A percentile compares a stretch with the other conserved stretches of the same genome.
Evolutionary conservation across 2,888 invertebrate species (phyloP).

Genomic region (Malthinus seriepunctatus): DNA sequence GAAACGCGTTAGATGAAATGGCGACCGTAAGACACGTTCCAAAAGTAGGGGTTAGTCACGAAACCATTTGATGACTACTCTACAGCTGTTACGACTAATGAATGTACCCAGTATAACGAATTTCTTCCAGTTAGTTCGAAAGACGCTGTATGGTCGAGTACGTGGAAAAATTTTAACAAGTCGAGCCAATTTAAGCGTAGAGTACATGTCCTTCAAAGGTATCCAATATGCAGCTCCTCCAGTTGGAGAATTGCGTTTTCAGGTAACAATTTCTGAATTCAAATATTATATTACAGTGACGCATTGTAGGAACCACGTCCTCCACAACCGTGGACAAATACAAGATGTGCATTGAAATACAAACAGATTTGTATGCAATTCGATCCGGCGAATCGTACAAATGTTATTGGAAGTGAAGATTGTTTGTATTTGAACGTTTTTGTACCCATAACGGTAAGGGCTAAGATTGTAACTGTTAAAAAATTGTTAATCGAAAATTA

Average conservation of each 20-base stretch:
- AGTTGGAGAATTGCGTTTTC: neutral
- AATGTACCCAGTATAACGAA: too few species aligned
- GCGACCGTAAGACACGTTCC: too few species aligned
- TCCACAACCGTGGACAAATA: neutral
- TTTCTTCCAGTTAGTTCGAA: neutral
- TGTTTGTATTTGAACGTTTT: neutral
- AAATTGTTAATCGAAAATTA: too few species aligned
- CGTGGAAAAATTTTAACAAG: neutral
- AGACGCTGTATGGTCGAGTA: constrained; percentile 5
- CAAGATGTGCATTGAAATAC: neutral
- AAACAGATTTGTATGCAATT: too few species aligned
- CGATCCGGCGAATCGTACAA: neutral
- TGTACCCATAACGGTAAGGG: neutral
- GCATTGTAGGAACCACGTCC: neutral
- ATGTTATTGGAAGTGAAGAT: neutral
- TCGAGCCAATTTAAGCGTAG: neutral
- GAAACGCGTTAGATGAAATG: too few species aligned
- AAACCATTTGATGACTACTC: too few species aligned
- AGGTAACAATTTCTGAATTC: too few species aligned
- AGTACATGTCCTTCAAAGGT: constrained; percentile 8
- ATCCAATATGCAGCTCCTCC: constrained; percentile 1
- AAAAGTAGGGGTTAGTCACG: too few species aligned
- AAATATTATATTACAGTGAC: neutral
- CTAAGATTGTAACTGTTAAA: too few species aligned
- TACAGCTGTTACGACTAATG: too few species aligned